A percentile compares a stretch with the other conserved stretches of the same genome.
phyloP scores from a whole-genome alignment of 2,113 vertebrate genomes.

The Alaudala cheleensis region DNA sequence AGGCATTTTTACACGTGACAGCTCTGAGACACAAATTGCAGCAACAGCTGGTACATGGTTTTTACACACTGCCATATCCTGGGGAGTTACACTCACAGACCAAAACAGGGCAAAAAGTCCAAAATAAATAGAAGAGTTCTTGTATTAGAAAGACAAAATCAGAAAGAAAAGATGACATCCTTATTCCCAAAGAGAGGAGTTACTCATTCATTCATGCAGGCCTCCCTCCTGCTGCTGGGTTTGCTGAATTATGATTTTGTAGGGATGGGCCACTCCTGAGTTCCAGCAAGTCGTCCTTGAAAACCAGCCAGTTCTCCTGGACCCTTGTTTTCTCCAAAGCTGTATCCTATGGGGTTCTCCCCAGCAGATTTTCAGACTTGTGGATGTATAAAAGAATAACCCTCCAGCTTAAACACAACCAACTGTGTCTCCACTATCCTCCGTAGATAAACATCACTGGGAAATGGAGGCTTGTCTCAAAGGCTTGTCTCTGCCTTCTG shows the following conservation, averaged over 20 bases:
- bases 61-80: background rate
- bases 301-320: background rate
- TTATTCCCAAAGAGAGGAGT: background rate
- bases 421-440: background rate
- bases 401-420: background rate
- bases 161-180: background rate
- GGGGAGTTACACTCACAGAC: background rate
- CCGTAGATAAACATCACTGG: background rate
- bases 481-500: too few species aligned
- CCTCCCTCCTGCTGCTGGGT: background rate
- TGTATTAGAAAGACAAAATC: background rate
- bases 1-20: background rate
- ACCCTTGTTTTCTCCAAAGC: background rate
- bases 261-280: background rate
- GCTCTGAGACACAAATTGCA: background rate
- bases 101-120: background rate
- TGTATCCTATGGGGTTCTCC: background rate
- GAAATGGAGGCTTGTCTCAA: background rate
- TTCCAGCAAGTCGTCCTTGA: background rate
- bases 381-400: background rate
- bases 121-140: background rate
- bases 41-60: background rate
- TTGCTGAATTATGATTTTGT: fast-evolving
- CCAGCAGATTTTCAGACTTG: background rate
- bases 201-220: background rate